Conservation (phyloP, 2,113 vertebrate species). For the Geothlypis trichas region DNA sequence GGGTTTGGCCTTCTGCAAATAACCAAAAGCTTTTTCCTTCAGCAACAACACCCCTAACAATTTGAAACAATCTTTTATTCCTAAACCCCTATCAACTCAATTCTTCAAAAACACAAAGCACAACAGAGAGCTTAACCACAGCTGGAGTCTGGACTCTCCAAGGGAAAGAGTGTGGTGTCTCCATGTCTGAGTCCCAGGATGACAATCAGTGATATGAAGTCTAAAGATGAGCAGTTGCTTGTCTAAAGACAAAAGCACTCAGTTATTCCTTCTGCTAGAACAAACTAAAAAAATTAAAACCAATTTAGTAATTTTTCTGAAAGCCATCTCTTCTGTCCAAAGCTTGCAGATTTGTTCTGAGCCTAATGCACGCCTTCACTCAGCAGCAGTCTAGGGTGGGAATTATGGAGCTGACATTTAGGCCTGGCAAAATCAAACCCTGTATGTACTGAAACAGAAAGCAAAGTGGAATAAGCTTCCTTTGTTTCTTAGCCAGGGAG, state of each 20-base stretch:
- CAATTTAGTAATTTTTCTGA: not conserved
- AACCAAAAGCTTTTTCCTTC: not conserved
- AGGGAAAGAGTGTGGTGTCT: not conserved
- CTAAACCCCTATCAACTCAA: not conserved
- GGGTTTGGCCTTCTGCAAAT: not conserved
- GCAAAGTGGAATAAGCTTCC: not conserved
- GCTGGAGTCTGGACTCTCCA: not conserved
- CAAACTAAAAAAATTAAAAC: not conserved
- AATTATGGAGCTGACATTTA: not conserved
- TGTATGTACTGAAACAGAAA: not conserved
- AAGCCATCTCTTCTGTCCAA: not conserved
- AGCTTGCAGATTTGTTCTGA: not conserved
- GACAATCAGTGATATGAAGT: not conserved
- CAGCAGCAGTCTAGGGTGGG: not conserved
- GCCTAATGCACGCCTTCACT: not conserved
- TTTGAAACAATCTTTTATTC: not conserved
- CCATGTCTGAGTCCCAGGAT: rapidly evolving
- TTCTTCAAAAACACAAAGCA: not conserved
- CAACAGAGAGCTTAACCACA: not conserved
- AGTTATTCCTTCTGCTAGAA: not conserved
- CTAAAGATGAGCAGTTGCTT: not conserved
- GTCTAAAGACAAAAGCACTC: not conserved
- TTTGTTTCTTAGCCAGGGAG: not conserved
- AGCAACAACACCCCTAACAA: not conserved
- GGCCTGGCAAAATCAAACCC: not conserved